Percentiles rank a stretch among this genome's conserved stretches.
Conservation (phyloP, 2,888 invertebrate species). For the Ichneumon xanthorius region DNA sequence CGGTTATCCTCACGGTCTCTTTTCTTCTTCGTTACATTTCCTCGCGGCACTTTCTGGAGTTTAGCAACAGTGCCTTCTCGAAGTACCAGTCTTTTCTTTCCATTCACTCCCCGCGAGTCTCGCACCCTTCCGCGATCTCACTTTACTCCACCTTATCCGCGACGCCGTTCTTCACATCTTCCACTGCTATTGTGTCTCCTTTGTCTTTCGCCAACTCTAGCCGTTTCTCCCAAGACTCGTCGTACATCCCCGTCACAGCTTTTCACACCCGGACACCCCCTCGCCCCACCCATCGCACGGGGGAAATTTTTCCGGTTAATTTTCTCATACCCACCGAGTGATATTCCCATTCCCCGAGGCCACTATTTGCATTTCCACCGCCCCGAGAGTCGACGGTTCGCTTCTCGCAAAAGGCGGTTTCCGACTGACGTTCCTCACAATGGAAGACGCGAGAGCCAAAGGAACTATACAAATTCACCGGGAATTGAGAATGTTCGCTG, state of each 20-base stretch:
- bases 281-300: background rate
- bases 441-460: slow-evolving; percentile 22
- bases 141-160: background rate
- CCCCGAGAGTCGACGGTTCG: slow-evolving; percentile 11
- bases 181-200: slow-evolving; percentile 30
- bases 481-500: background rate
- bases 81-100: slow-evolving; percentile 6
- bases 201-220: slow-evolving; percentile 53
- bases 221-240: slow-evolving; percentile 31
- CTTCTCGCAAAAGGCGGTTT: slow-evolving; percentile 15
- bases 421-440: slow-evolving; percentile 7
- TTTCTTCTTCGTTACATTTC: slow-evolving; percentile 49
- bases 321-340: slow-evolving; percentile 71
- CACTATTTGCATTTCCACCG: slow-evolving; percentile 74
- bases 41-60: slow-evolving; percentile 13
- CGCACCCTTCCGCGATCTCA: background rate
- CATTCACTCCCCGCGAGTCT: background rate
- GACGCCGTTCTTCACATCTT: slow-evolving; percentile 52
- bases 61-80: background rate
- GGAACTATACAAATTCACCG: slow-evolving; percentile 2
- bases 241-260: background rate
- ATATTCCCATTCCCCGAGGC: slow-evolving; percentile 62
- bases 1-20: background rate
- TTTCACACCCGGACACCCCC: background rate
- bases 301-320: slow-evolving; percentile 76